A percentile compares a stretch with the other conserved stretches of the same genome.
phyloP scores from a whole-genome alignment of 92 coral and sea anemone species.

The Muricea muricata region DNA sequence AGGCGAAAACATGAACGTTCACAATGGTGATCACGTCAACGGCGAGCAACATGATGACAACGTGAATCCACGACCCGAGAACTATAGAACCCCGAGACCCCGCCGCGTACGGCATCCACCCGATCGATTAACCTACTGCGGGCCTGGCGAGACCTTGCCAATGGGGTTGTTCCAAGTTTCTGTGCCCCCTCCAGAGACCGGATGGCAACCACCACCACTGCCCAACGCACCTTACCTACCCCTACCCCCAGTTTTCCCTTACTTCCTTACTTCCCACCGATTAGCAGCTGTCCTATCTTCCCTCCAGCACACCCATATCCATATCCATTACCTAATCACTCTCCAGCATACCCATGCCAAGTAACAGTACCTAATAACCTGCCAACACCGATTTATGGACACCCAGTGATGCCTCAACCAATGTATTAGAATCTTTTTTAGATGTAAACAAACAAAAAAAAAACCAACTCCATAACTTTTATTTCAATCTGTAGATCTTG shows the following conservation, averaged over 20 bases:
- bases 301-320: neutral
- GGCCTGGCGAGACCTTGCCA: neutral
- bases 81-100: neutral
- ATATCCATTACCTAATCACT: neutral
- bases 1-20: too few relatives aligned
- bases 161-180: neutral
- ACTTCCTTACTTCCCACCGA: neutral
- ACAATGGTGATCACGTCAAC: too few relatives aligned
- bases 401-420: neutral
- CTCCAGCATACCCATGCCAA: neutral
- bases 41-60: neutral
- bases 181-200: neutral
- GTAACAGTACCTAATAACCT: too few relatives aligned
- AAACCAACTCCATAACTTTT: neutral
- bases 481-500: neutral
- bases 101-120: neutral
- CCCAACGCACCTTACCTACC: neutral
- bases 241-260: neutral
- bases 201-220: neutral
- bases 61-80: neutral
- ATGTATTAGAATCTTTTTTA: neutral
- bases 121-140: neutral
- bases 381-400: neutral
- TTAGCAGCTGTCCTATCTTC: neutral
- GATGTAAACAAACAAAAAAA: neutral